Evolutionary conservation across 2,797 vertebrate genomes (phyloP).

Genomic region (Enteromius argenteus): DNA sequence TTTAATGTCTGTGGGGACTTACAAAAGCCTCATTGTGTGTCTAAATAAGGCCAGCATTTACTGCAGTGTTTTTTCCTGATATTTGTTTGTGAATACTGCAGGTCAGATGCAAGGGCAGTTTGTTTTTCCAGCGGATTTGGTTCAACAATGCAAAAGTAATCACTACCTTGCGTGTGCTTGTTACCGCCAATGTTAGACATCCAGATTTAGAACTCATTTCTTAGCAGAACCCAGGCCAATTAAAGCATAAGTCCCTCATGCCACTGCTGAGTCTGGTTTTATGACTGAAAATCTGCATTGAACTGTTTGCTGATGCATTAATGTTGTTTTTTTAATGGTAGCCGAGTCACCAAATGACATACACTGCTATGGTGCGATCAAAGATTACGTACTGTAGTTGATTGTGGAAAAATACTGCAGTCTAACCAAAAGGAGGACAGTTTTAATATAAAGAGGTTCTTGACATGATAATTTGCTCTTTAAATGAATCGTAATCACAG

Average conservation of each 20-base stretch:
- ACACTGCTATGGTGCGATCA: neutral
- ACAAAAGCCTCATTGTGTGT: neutral
- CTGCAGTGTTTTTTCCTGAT: neutral
- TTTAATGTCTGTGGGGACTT: neutral
- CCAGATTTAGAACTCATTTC: slow-evolving; percentile 21
- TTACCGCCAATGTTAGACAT: slow-evolving; percentile 16
- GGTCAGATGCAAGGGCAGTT: slow-evolving; percentile 19
- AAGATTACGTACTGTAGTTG: neutral
- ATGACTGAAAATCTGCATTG: slow-evolving; percentile 19
- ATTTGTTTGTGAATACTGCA: slow-evolving; percentile 21
- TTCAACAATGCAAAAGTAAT: slow-evolving; percentile 26
- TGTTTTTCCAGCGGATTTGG: slow-evolving; percentile 26
- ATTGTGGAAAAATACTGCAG: neutral
- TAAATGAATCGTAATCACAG: neutral
- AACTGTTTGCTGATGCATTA: slow-evolving; percentile 3
- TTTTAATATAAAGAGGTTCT: neutral
- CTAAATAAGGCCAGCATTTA: neutral
- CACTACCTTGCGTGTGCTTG: slow-evolving; percentile 13
- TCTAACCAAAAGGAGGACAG: neutral
- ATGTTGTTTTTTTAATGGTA: slow-evolving; percentile 9
- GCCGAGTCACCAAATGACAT: neutral
- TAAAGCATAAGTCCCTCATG: slow-evolving; percentile 14
- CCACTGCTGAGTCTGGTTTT: slow-evolving; percentile 15
- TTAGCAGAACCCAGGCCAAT: slow-evolving; percentile 22
- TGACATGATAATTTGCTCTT: neutral